Base-by-base conservation (phyloP, 2,113 vertebrate genomes). In the Smithornis capensis region DNA sequence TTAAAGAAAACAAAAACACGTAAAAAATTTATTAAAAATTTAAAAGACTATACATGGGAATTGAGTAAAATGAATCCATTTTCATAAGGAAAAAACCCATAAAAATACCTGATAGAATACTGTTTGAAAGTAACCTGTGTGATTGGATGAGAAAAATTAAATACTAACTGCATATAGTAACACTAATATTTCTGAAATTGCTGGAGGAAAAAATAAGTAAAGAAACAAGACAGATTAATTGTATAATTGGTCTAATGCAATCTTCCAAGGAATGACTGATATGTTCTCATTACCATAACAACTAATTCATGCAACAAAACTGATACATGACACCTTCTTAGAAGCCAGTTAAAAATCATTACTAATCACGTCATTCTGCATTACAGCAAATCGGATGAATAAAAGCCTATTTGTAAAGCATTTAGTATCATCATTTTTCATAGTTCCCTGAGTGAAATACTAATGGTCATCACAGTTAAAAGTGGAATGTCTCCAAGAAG, bases 251-350 rank as follows among this genome's bases (percentile, higher is more conserved):
- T 94, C 56, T 74, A 94, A 91, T 52, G 35, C 40, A 94, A 83
- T 19, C 24, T 91, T 94, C 45, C 50, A 70, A 74, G 50, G 35
- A 70, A 88, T 95, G 94, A 85, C 47, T 96, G 59, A 67, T 94
- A 90, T 50, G 71, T 59, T 92, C 45, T 59, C 81, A 92, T 74
- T 89, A 75, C 52, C 64, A 89, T 47, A 86, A 73, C 89, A 91
- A 88, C 15, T 92, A 92, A 87, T 94, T 93, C 40, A 59, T 49
- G 83, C 92, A 40, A 86, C 47, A 94, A 87, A 94, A 93, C 62
- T 96, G 91, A 94, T 96, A 79, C 78, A 95, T 42, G 91, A 91
- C 74, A 94, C 80, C 53, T 87, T 93, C 57, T 88, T 76, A 90
- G 79, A 55, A 96, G 86, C 31, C 73, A 83, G 83, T 95, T 95